A percentile compares a stretch with the other conserved stretches of the same genome.
phyloP scores from a whole-genome alignment of 1,140 invertebrate species.

The Druon quercuslanigerum region DNA sequence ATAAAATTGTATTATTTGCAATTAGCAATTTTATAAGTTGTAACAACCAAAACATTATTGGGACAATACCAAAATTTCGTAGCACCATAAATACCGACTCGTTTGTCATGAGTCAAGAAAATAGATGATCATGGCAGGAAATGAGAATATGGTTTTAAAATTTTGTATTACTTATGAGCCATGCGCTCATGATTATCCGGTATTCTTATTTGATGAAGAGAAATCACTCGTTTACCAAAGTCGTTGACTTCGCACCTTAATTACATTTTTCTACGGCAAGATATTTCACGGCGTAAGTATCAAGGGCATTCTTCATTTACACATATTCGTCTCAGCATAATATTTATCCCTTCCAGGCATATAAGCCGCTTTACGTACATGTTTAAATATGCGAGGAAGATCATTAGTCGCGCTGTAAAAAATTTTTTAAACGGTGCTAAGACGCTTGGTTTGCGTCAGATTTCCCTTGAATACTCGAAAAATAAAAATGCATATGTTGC shows the following conservation, averaged over 20 bases:
- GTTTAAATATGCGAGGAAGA: background rate
- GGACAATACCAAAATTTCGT: background rate
- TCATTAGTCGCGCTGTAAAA: background rate
- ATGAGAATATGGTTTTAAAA: no score
- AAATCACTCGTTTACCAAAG: slow-evolving; percentile 56
- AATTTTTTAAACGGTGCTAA: background rate
- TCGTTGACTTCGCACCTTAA: slow-evolving; percentile 65
- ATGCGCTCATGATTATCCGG: background rate
- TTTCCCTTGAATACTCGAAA: background rate
- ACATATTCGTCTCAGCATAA: slow-evolving; percentile 32
- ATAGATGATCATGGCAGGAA: no score
- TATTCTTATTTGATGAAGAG: slow-evolving; percentile 42
- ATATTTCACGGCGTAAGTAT: slow-evolving; percentile 60
- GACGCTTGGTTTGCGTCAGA: background rate
- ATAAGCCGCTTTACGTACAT: background rate
- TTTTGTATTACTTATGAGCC: background rate
- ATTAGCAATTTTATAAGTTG: no score
- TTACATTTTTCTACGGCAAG: slow-evolving; percentile 59
- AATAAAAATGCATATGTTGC: no score
- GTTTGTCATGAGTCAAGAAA: no score
- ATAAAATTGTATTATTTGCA: no score
- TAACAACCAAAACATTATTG: background rate
- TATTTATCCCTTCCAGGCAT: no score
- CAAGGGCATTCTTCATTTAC: slow-evolving; percentile 52
- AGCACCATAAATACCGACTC: no score